phyloP scores from a whole-genome alignment of 1,140 invertebrate genomes.

The Chlorops oryzae region DNA sequence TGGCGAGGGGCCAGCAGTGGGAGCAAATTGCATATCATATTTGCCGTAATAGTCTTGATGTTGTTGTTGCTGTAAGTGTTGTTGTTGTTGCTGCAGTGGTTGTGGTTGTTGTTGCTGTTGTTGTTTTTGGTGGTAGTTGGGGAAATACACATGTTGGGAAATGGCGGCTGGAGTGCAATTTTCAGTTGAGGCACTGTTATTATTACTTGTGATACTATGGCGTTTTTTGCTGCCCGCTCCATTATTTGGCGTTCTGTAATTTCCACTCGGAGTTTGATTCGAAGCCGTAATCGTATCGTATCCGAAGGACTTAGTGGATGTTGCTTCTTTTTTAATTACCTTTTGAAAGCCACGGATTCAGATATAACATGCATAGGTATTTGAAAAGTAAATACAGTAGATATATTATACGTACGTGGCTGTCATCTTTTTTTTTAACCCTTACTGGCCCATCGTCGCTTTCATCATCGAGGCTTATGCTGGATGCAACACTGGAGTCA shows the following conservation, averaged over 20 bases:
- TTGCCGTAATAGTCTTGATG: slow-evolving; percentile 41
- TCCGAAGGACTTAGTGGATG: slow-evolving; percentile 37
- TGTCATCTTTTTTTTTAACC: slow-evolving; percentile 45
- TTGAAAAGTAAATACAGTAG: neutral
- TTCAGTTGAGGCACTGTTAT: slow-evolving; percentile 26
- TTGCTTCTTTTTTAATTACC: slow-evolving; percentile 45
- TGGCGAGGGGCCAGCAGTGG: slow-evolving; percentile 24
- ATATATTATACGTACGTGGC: slow-evolving; percentile 22
- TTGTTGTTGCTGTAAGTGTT: slow-evolving; percentile 23
- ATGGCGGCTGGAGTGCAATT: neutral
- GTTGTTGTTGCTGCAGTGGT: slow-evolving; percentile 16
- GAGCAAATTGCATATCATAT: slow-evolving; percentile 43
- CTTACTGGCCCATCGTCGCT: slow-evolving; percentile 42
- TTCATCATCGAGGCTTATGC: slow-evolving; percentile 45
- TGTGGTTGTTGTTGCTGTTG: slow-evolving; percentile 24
- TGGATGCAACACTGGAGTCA: slow-evolving; percentile 46
- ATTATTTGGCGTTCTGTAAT: slow-evolving; percentile 15
- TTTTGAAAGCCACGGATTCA: slow-evolving; percentile 7
- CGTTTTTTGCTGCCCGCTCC: slow-evolving; percentile 26
- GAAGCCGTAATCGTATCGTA: slow-evolving; percentile 26
- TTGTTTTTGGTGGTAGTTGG: slow-evolving; percentile 36
- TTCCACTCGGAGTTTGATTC: slow-evolving; percentile 33
- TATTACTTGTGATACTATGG: slow-evolving; percentile 27
- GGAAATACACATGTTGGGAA: slow-evolving; percentile 27
- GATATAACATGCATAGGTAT: too few species aligned